A percentile compares a stretch with the other conserved stretches of the same genome.
Evolutionary conservation across 2,113 vertebrate species (phyloP).

Genomic region (Cyprinodon variegatus): DNA sequence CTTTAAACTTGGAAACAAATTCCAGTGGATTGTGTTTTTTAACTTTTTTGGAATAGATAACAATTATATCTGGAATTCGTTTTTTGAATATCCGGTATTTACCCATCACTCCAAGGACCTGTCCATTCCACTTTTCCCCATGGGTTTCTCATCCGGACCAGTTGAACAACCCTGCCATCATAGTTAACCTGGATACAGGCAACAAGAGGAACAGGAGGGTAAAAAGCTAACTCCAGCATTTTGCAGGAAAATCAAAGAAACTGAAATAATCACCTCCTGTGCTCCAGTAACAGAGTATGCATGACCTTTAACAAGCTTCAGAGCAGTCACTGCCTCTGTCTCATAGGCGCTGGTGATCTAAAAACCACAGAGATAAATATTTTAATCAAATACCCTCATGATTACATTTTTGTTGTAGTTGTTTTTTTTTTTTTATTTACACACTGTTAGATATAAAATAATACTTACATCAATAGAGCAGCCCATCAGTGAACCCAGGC

Average conservation of each 20-base stretch:
- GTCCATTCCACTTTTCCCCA: slow-evolving; percentile 92
- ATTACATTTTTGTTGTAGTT: background rate
- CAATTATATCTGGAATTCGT: background rate
- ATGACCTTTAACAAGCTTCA: slow-evolving; percentile 87
- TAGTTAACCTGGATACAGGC: slow-evolving; percentile 40
- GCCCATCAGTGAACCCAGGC: slow-evolving; percentile 76
- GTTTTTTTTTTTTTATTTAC: slow-evolving; percentile 6
- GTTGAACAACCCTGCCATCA: slow-evolving; percentile 33
- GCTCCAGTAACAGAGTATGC: slow-evolving; percentile 88
- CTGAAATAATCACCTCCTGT: slow-evolving; percentile 78
- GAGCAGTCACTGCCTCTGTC: slow-evolving; percentile 80
- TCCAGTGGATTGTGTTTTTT: too few relatives aligned
- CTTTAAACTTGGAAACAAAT: too few relatives aligned
- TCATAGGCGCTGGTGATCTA: slow-evolving; percentile 74
- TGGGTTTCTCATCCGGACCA: slow-evolving; percentile 82
- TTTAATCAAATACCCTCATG: background rate
- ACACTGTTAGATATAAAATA: slow-evolving; percentile 17
- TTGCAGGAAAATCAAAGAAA: background rate
- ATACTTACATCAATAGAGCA: slow-evolving; percentile 77
- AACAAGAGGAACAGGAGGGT: background rate
- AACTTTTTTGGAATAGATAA: too few relatives aligned
- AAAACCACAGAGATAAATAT: slow-evolving; percentile 10
- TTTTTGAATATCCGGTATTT: slow-evolving; percentile 28
- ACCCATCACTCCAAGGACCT: slow-evolving; percentile 90
- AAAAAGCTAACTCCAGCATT: background rate